These are phyloP conservation scores for Peromyscus leucopus DNA, from an alignment of 2,113 vertebrate species.

Conservation along the genomic window DNA sequence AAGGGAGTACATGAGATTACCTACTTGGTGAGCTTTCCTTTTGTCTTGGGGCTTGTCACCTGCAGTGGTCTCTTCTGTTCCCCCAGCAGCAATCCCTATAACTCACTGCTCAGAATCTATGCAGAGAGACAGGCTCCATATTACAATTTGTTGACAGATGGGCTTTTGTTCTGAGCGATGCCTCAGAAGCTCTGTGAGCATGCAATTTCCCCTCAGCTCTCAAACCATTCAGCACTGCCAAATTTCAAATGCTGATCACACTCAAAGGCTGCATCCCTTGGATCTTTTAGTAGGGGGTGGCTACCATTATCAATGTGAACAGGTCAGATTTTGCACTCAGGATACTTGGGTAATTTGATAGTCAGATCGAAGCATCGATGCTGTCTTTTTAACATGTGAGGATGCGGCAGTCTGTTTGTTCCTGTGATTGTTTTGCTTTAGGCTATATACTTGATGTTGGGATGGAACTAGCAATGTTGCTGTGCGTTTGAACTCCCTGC, in stretches of 20 bases:
- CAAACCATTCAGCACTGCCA: neutral
- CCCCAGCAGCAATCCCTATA: no score
- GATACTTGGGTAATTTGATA: conserved; percentile 45
- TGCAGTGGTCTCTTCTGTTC: neutral
- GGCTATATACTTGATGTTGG: conserved; percentile 43
- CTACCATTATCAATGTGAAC: neutral
- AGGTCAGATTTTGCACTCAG: conserved; percentile 40
- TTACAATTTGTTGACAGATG: neutral
- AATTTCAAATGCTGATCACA: conserved; percentile 53
- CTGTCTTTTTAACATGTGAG: conserved; percentile 37
- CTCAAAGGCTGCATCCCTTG: neutral
- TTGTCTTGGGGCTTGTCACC: neutral
- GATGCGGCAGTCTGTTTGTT: conserved; percentile 3
- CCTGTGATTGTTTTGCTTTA: neutral
- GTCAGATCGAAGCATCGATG: conserved; percentile 2
- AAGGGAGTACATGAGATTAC: neutral
- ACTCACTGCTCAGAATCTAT: neutral
- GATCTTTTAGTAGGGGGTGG: conserved; percentile 10
- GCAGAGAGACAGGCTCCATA: neutral
- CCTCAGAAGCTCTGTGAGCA: conserved; percentile 3
- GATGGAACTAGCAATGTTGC: conserved; percentile 8
- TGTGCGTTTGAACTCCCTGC: conserved; percentile 30
- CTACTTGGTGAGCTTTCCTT: neutral
- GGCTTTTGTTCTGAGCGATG: neutral
- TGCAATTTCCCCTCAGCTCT: conserved; percentile 41